Evolutionary conservation across 2,797 vertebrate genomes (phyloP), one percentile per base, ranked within the genome.

Genomic region (Notolepis coatsorum): DNA sequence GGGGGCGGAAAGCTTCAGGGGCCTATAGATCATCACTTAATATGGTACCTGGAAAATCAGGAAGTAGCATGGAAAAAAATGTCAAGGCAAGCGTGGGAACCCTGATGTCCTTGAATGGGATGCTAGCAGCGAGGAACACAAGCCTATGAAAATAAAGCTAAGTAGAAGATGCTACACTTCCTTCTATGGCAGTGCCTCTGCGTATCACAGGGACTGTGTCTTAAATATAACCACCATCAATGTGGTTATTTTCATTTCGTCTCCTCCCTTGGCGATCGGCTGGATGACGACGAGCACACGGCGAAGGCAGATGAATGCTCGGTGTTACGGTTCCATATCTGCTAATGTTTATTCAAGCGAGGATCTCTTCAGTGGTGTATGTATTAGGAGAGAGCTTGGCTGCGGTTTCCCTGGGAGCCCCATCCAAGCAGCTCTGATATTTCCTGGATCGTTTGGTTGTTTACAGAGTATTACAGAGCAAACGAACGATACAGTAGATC

Each of bases 161-260:
- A 48, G 4, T n/a, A 25, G 68, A 54, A 79, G 15, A 66, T 20
- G 48, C 38, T 31, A 2, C 35, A 71, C 50, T 66, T 70, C 50
- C 77, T 70, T 71, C 9, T 68, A 70, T 62, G 42, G 69, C 13
- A 21, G 20, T 9, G 2, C 30, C 30, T 27, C 24, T 35, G 13
- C 41, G 57, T 71, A 74, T 77, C 58, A 39, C 2, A 17, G 10
- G 3, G 10, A 9, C 55, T 25, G 17, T 59, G 54, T 81, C 61
- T n/a, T n/a, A n/a, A n/a, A n/a, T n/a, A 54, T 54, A 71, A 47
- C 18, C 17, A 17, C 31, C 49, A 35, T 66, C 68, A 52, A 2
- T 24, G 17, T 47, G 5, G 43, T 61, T 18, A 27, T 46, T 45
- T 59, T 30, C 65, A 33, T 75, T 58, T 13, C 33, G 70, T 23